Conservation (phyloP, 2,113 vertebrate genomes). For the Nanger granti region DNA sequence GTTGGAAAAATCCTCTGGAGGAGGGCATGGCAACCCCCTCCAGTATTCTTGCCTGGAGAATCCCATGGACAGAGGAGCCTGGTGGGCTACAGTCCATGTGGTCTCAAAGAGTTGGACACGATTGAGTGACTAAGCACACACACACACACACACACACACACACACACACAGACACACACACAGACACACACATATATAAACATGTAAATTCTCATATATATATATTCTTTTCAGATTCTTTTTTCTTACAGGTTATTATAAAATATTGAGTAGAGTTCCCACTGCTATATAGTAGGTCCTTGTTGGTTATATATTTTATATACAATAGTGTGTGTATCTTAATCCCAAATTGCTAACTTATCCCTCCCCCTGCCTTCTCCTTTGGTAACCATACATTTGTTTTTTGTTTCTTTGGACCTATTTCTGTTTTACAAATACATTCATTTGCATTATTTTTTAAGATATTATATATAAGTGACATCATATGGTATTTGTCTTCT, state of each 20-base stretch:
- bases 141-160: no score
- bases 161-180: no score
- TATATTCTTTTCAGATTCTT: background rate
- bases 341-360: background rate
- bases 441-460: no score
- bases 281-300: background rate
- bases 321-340: background rate
- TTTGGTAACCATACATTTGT: background rate
- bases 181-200: background rate
- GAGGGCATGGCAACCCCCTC: background rate
- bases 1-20: background rate
- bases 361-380: background rate
- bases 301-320: background rate
- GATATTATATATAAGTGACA: no score
- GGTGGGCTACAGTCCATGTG: fast-evolving
- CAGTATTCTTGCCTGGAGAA: background rate
- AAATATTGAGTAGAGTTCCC: background rate
- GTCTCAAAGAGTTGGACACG: fast-evolving
- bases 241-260: background rate
- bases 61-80: background rate
- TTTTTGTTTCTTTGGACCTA: no score
- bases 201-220: background rate
- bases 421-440: no score
- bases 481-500: no score
- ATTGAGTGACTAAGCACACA: fast-evolving